Percentiles rank a stretch among this genome's conserved stretches.
Conservation (phyloP, 2,113 vertebrate genomes). For the Brachionichthys hirsutus region DNA sequence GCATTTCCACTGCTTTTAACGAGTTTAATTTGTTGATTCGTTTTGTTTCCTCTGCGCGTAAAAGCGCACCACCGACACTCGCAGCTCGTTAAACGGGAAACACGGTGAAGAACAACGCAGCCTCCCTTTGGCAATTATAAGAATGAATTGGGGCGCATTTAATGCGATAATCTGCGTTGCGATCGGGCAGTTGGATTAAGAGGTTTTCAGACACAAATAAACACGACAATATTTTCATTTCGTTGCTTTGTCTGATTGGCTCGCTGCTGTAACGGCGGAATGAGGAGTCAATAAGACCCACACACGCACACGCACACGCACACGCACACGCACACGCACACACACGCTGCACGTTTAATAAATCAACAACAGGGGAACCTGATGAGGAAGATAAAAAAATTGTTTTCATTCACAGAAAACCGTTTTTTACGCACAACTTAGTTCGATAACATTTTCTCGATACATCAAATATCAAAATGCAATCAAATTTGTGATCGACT, state of each 20-base stretch:
- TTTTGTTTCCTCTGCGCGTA: background rate
- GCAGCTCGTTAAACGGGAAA: conserved; percentile 43
- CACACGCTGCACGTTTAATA: too few relatives aligned
- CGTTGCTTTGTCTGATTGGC: conserved; percentile 49
- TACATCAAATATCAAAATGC: background rate
- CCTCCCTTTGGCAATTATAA: conserved; percentile 60
- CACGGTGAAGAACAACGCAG: conserved; percentile 58
- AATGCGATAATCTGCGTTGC: conserved; percentile 78
- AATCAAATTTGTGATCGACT: too few relatives aligned
- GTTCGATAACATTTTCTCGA: too few relatives aligned
- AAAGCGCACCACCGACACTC: conserved; percentile 3
- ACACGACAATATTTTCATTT: conserved; percentile 51
- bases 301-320: too few relatives aligned
- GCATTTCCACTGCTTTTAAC: too few relatives aligned
- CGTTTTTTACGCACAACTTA: too few relatives aligned
- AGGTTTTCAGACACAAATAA: conserved; percentile 65
- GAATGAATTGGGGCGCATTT: conserved; percentile 69
- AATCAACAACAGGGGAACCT: too few relatives aligned
- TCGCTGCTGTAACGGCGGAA: conserved; percentile 36
- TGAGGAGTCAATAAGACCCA: conserved; percentile 50
- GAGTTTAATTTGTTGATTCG: background rate
- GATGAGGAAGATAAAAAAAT: background rate
- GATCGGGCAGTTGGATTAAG: conserved; percentile 79
- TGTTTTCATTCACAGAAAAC: too few relatives aligned
- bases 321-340: too few relatives aligned